phyloP scores from a whole-genome alignment of 2,888 invertebrate species.

The Branchipolynoe longqiensis region DNA sequence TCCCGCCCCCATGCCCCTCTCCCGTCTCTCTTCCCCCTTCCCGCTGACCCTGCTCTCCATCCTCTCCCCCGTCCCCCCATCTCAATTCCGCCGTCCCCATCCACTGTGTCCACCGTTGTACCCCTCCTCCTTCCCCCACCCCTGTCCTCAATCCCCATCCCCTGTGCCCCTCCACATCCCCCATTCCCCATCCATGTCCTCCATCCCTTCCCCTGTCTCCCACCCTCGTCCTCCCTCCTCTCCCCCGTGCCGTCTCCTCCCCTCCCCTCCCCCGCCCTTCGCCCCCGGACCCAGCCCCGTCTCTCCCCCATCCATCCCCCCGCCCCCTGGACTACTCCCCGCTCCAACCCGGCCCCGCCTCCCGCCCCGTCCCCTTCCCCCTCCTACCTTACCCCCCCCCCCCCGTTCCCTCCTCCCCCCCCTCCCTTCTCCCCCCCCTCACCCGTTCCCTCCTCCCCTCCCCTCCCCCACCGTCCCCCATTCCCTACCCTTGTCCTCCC shows the following conservation, averaged over 20 bases:
- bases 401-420: not conserved
- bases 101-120: not conserved
- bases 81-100: too few relatives aligned
- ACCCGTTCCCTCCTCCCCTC: not conserved
- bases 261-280: slow-evolving; percentile 5
- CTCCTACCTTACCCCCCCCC: not conserved
- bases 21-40: too few relatives aligned
- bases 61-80: too few relatives aligned
- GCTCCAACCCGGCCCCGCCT: not conserved
- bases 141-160: not conserved
- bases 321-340: not conserved
- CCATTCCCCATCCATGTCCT: not conserved
- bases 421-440: not conserved
- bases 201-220: not conserved
- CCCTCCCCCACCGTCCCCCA: not conserved
- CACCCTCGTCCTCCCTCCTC: not conserved
- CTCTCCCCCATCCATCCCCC: not conserved
- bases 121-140: not conserved
- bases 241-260: not conserved
- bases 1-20: too few relatives aligned
- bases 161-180: not conserved
- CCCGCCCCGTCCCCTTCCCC: not conserved
- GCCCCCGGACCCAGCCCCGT: not conserved
- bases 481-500: not conserved
- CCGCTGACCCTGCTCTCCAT: too few relatives aligned